Conservation (phyloP, 2,113 vertebrate genomes). For the Indicator maculatus region DNA sequence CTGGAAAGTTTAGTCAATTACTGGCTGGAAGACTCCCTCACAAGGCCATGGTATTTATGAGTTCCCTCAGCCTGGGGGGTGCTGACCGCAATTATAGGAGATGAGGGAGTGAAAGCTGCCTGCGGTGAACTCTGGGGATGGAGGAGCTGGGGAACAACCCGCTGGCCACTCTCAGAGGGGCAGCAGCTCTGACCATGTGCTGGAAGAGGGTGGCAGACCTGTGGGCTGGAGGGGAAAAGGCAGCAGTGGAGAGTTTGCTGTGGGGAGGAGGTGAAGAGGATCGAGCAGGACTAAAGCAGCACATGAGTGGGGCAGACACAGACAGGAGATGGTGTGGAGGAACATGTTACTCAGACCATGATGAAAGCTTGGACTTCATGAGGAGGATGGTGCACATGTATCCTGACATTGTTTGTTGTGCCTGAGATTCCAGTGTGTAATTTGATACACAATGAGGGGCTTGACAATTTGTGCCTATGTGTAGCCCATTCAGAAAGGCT, state of each 20-base stretch:
- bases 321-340: neutral
- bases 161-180: rapidly evolving
- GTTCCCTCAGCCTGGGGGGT: conserved; percentile 24
- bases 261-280: neutral
- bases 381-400: rapidly evolving
- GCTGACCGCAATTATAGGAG: conserved; percentile 51
- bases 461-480: neutral
- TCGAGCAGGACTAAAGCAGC: neutral
- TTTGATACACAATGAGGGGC: neutral
- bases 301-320: neutral
- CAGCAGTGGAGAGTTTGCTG: neutral
- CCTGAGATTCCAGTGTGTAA: neutral
- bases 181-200: neutral
- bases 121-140: conserved; percentile 23
- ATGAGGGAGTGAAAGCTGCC: conserved; percentile 49
- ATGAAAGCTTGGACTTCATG: neutral
- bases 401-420: neutral
- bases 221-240: neutral
- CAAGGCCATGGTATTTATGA: conserved; percentile 68
- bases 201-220: neutral
- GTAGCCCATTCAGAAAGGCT: neutral
- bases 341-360: neutral
- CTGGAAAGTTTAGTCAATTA: conserved; percentile 81
- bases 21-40: conserved; percentile 78
- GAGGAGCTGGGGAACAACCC: neutral